phyloP scores from a whole-genome alignment of 1,140 invertebrate genomes.

The Pinna nobilis region DNA sequence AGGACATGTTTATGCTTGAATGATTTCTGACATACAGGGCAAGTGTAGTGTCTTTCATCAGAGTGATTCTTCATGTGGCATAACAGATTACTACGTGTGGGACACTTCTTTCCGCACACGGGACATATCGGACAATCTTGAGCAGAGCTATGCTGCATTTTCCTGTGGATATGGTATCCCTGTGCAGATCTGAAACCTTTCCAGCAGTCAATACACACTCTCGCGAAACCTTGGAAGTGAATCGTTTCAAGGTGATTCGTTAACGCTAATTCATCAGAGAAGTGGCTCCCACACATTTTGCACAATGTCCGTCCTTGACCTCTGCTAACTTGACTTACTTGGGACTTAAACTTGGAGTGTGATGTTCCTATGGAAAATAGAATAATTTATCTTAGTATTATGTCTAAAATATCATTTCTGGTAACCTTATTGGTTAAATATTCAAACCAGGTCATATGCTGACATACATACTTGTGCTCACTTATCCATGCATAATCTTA shows the following conservation, averaged over 20 bases:
- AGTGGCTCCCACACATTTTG: neutral
- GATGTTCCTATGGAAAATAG: too few species aligned
- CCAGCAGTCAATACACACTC: slow-evolving; percentile 23
- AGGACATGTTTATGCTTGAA: slow-evolving; percentile 31
- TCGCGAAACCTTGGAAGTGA: slow-evolving; percentile 1
- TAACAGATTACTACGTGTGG: slow-evolving; percentile 30
- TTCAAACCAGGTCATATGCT: too few species aligned
- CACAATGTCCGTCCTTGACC: neutral
- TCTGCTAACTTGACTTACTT: neutral
- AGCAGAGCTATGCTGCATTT: slow-evolving; percentile 16
- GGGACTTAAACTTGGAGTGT: neutral
- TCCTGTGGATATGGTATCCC: slow-evolving; percentile 22
- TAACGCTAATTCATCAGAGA: neutral
- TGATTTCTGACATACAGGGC: slow-evolving; percentile 21
- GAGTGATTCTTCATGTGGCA: slow-evolving; percentile 26
- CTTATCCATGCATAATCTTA: too few species aligned
- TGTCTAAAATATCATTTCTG: too few species aligned
- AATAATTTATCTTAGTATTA: too few species aligned
- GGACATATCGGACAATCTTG: slow-evolving; percentile 23
- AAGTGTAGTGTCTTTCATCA: slow-evolving; percentile 9
- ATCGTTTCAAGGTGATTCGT: neutral
- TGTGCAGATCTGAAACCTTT: slow-evolving; percentile 24
- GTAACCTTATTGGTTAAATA: too few species aligned
- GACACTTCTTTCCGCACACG: slow-evolving; percentile 30
- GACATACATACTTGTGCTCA: too few species aligned